phyloP scores from a whole-genome alignment of 2,888 invertebrate genomes.

The Patella pellucida region DNA sequence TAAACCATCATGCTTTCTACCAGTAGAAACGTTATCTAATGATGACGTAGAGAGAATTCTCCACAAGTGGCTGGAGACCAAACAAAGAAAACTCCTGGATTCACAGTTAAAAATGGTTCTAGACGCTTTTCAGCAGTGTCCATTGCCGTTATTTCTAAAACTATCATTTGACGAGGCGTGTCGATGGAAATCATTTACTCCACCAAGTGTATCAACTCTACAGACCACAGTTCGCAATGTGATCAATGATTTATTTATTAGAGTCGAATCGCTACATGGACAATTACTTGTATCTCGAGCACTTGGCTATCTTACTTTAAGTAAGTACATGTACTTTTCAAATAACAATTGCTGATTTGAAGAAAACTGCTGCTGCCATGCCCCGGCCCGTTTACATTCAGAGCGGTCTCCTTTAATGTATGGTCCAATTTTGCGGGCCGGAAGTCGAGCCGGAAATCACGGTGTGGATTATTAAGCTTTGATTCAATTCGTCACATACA shows the following conservation, averaged over 20 bases:
- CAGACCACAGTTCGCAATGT: constrained; percentile 49
- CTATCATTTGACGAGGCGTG: constrained; percentile 61
- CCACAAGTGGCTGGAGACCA: constrained; percentile 52
- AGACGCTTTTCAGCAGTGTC: constrained; percentile 47
- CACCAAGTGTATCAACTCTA: constrained; percentile 38
- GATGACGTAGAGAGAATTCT: constrained; percentile 53
- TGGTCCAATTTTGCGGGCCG: too few species aligned
- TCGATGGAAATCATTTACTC: constrained; percentile 60
- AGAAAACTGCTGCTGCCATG: too few species aligned
- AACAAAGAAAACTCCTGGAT: constrained; percentile 46
- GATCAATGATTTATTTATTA: constrained; percentile 49
- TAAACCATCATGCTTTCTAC: constrained; percentile 36
- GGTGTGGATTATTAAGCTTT: too few species aligned
- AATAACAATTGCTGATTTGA: too few species aligned
- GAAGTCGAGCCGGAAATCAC: too few species aligned
- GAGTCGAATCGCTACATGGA: constrained; percentile 60
- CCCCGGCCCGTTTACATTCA: too few species aligned
- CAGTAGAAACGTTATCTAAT: constrained; percentile 44
- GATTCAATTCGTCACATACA: too few species aligned
- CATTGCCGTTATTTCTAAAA: constrained; percentile 60
- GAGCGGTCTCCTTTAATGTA: too few species aligned
- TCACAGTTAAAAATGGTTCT: constrained; percentile 47
- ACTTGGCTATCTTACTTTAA: constrained; percentile 58
- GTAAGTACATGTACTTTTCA: constrained; percentile 32
- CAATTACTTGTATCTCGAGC: constrained; percentile 56